Base-by-base conservation (phyloP, 2,888 invertebrate genomes). In the Melieria omissa region DNA sequence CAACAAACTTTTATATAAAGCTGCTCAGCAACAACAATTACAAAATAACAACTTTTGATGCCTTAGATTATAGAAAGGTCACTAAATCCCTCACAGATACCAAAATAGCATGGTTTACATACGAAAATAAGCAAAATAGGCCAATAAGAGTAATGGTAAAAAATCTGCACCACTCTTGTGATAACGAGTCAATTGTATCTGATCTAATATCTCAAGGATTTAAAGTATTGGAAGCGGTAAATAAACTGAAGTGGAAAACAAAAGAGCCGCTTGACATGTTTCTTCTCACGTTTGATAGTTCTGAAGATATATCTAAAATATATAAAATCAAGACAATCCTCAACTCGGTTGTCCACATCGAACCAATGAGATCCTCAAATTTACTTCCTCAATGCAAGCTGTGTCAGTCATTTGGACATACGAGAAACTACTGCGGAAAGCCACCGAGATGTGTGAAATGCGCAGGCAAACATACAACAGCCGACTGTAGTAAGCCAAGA, bases 321-420 rank as follows among this genome's bases (percentile, higher is more conserved):
- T 61, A 60, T 61, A 55, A 54, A 42, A 71, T 60, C 16, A 49
- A 61, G 52, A 46, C 29, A 10, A 71, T 65, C 4, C 46, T 71
- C 4, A 29, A 47, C 16, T 54, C 65, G 6, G 58, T 70, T 52
- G 61, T 70, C 10, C 52, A 10, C n/a, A 73, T 73, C 47, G 69
- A 73, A 10, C 65, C 61, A 52, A 29, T 65, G 41, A 69, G 60
- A 70, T 8, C n/a, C 14, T 46, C 62, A 45, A 72, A 67, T 54
- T 44, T 52, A 42, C 61, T 69, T 29, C 69, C 69, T 41, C 67
- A 69, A 46, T 62, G 62, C 52, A 61, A 69, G 62, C 16, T 47
- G 12, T 69, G 69, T 46, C 70, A 70, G 60, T 16, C 70, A 5
- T 70, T 70, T 70, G 70, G 70, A 54, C 65, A 71, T 49, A 71